phyloP scores from a whole-genome alignment of 2,797 vertebrate genomes.

The Sebastes matsubarae region DNA sequence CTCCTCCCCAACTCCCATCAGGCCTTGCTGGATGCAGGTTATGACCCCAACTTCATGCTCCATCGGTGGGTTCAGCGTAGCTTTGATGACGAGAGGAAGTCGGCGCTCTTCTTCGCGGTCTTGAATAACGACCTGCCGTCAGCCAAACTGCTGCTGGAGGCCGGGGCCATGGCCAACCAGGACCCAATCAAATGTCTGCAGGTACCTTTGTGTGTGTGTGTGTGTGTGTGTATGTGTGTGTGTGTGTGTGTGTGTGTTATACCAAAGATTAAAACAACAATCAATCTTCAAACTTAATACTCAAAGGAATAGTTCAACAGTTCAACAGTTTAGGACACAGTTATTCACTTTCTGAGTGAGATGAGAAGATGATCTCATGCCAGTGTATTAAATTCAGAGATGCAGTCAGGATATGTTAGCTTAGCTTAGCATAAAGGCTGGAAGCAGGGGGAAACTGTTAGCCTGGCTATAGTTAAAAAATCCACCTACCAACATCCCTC shows the following conservation, averaged over 20 bases:
- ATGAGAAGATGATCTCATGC: neutral
- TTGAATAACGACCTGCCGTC: constrained; percentile 90
- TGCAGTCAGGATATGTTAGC: neutral
- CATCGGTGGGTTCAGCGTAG: constrained; percentile 85
- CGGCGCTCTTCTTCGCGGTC: constrained; percentile 91
- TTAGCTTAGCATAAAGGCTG: neutral
- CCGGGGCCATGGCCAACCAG: constrained; percentile 92
- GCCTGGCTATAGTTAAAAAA: neutral
- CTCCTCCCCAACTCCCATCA: constrained; percentile 28
- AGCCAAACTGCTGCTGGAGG: constrained; percentile 84
- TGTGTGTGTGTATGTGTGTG: too few relatives aligned
- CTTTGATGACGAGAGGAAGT: constrained; percentile 92
- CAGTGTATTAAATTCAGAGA: neutral
- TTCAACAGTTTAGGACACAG: neutral
- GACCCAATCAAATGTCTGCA: constrained; percentile 97
- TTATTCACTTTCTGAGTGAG: neutral
- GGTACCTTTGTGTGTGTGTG: constrained; percentile 47
- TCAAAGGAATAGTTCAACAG: neutral
- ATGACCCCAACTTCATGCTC: constrained; percentile 95
- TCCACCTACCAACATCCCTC: neutral
- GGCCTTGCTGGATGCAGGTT: constrained; percentile 87
- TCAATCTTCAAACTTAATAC: neutral
- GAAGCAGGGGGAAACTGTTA: neutral
- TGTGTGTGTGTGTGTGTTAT: neutral
- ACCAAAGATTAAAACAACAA: neutral